Percentiles rank a stretch among this genome's conserved stretches.
These are phyloP conservation scores for Pogona vitticeps DNA, from an alignment of 2,113 vertebrate genomes.

Conservation along the genomic window DNA sequence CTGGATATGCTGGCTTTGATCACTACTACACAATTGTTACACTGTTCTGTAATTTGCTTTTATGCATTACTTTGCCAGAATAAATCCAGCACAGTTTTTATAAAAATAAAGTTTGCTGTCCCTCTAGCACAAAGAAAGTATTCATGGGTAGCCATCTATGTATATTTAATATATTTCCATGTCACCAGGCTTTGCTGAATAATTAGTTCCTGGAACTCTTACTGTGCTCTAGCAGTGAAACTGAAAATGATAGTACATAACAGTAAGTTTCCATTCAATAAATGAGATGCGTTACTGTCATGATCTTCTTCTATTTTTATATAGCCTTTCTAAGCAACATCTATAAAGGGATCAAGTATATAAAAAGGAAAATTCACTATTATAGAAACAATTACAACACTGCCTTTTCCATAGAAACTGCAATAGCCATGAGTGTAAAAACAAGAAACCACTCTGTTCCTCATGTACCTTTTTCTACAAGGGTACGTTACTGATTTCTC, in stretches of 20 bases:
- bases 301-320: slow-evolving; percentile 35
- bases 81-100: slow-evolving; percentile 53
- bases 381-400: not conserved
- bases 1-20: slow-evolving; percentile 10
- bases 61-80: slow-evolving; percentile 39
- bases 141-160: slow-evolving; percentile 63
- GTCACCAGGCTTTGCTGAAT: slow-evolving; percentile 63
- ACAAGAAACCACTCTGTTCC: not conserved
- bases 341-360: not conserved
- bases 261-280: slow-evolving; percentile 71
- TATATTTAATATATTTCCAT: slow-evolving; percentile 78
- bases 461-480: not conserved
- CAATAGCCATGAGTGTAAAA: not conserved
- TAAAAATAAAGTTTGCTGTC: slow-evolving; percentile 67
- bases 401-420: not conserved
- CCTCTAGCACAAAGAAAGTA: slow-evolving; percentile 62
- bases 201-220: slow-evolving; percentile 74
- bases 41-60: slow-evolving; percentile 29
- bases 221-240: slow-evolving; percentile 70
- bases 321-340: slow-evolving; percentile 32
- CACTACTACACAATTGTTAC: slow-evolving; percentile 49
- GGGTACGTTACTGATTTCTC: not conserved
- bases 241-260: slow-evolving; percentile 69
- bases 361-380: slow-evolving; percentile 2
- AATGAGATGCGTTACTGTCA: slow-evolving; percentile 56